These are phyloP conservation scores for Theretra japonica DNA, from an alignment of 2,888 invertebrate genomes.

Conservation along the genomic window DNA sequence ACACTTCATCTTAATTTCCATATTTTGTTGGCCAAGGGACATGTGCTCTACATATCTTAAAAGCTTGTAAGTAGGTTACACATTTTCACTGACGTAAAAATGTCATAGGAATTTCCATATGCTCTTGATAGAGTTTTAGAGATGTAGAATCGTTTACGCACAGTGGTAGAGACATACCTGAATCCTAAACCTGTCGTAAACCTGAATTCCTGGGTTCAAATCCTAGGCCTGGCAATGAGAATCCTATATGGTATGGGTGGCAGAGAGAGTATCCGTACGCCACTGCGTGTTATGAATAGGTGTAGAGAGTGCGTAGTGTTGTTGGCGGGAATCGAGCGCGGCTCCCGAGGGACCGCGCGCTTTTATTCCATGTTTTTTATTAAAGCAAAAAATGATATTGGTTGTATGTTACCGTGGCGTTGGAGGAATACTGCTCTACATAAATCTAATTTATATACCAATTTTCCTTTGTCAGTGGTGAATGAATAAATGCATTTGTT, in stretches of 20 bases:
- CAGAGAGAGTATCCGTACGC: too few species aligned
- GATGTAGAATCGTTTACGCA: neutral
- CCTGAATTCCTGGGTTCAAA: too few species aligned
- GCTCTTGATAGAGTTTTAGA: neutral
- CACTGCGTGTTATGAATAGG: slow-evolving; percentile 16
- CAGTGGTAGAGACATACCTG: neutral
- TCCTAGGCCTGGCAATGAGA: too few species aligned
- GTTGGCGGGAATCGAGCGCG: slow-evolving; percentile 10
- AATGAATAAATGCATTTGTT: neutral
- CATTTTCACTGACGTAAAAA: neutral
- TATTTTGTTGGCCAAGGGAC: neutral
- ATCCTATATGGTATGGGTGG: too few species aligned
- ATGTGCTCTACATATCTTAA: neutral
- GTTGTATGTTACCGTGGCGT: neutral
- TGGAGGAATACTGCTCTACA: neutral
- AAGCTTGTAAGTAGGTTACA: neutral
- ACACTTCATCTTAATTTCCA: neutral
- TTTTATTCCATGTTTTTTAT: slow-evolving; percentile 3
- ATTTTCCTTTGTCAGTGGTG: neutral
- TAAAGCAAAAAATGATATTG: slow-evolving; percentile 9
- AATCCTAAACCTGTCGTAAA: too few species aligned
- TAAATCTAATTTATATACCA: neutral
- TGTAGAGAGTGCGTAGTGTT: slow-evolving; percentile 6
- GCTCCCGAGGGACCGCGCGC: neutral
- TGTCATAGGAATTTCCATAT: neutral